phyloP scores from a whole-genome alignment of 2,888 invertebrate species.

The Caenorhabditis auriculariae region DNA sequence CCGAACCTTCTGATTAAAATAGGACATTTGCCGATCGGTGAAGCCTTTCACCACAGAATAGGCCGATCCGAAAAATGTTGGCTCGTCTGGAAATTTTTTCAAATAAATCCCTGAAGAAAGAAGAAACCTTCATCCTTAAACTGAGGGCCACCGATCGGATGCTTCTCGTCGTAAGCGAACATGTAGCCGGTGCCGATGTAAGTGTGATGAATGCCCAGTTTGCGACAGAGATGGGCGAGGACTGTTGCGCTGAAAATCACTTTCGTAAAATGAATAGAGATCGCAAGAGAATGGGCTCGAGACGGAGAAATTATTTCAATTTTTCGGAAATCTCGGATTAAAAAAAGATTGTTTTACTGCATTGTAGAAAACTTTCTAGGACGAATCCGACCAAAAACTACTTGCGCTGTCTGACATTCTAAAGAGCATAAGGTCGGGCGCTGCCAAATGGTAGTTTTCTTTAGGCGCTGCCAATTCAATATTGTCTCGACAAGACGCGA shows the following conservation, averaged over 20 bases:
- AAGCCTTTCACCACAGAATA: conserved; percentile 62
- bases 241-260: conserved; percentile 44
- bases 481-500: too few relatives aligned
- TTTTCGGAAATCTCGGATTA: too few relatives aligned
- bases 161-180: conserved; percentile 60
- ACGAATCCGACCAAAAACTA: too few relatives aligned
- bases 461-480: too few relatives aligned
- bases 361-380: too few relatives aligned
- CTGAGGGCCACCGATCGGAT: conserved; percentile 54
- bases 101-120: background rate
- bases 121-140: conserved; percentile 53
- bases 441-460: too few relatives aligned
- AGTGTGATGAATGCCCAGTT: conserved; percentile 58
- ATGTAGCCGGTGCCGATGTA: conserved; percentile 63
- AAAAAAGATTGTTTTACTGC: too few relatives aligned
- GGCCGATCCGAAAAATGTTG: conserved; percentile 61
- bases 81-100: conserved; percentile 42
- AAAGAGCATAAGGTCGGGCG: too few relatives aligned
- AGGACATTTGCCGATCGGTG: conserved; percentile 53
- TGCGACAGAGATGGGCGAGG: conserved; percentile 51
- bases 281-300: too few relatives aligned
- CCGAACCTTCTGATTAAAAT: conserved; percentile 32
- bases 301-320: too few relatives aligned
- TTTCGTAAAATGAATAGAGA: too few relatives aligned
- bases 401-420: too few relatives aligned